Percentiles rank a stretch among this genome's conserved stretches.
Evolutionary conservation across 2,888 invertebrate genomes (phyloP).

Genomic region (Luperina nickerlii): DNA sequence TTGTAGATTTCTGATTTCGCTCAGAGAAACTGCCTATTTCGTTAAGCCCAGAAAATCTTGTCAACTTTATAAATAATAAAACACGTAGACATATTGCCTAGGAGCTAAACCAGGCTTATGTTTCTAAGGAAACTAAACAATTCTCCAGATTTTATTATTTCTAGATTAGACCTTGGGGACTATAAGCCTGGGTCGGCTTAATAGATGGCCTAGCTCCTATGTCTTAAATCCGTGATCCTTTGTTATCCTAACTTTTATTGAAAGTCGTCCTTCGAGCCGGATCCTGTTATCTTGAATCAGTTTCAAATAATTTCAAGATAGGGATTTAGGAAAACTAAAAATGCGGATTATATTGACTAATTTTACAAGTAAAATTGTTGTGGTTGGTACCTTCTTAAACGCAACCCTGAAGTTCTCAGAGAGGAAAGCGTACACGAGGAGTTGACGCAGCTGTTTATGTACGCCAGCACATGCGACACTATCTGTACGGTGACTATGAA

Average conservation of each 20-base stretch:
- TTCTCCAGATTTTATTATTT: constrained; percentile 36
- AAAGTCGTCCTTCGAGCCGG: constrained; percentile 24
- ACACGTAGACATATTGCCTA: not conserved
- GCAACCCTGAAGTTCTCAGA: constrained; percentile 98
- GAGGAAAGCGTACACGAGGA: constrained; percentile 98
- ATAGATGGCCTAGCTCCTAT: constrained; percentile 7
- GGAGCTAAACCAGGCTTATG: constrained; percentile 19
- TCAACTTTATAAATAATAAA: constrained; percentile 33
- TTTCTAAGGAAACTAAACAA: constrained; percentile 8
- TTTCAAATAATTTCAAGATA: not conserved
- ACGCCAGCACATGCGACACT: constrained; percentile 95
- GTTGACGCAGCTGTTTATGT: constrained; percentile 98
- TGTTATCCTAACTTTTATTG: constrained; percentile 31
- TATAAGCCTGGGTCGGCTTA: constrained; percentile 15
- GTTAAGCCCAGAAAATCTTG: constrained; percentile 8
- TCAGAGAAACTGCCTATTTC: not conserved
- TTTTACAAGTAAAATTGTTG: not conserved
- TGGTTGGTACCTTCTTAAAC: constrained; percentile 90
- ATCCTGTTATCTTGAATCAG: not conserved
- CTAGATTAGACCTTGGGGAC: constrained; percentile 20
- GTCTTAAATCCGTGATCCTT: constrained; percentile 11
- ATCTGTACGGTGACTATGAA: constrained; percentile 94
- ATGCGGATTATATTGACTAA: not conserved
- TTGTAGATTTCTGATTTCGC: not conserved
- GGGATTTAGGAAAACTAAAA: not conserved